Evolutionary conservation across 2,113 vertebrate species (phyloP), one percentile per base, ranked within the genome.

Genomic region (Salvelinus namaycush): DNA sequence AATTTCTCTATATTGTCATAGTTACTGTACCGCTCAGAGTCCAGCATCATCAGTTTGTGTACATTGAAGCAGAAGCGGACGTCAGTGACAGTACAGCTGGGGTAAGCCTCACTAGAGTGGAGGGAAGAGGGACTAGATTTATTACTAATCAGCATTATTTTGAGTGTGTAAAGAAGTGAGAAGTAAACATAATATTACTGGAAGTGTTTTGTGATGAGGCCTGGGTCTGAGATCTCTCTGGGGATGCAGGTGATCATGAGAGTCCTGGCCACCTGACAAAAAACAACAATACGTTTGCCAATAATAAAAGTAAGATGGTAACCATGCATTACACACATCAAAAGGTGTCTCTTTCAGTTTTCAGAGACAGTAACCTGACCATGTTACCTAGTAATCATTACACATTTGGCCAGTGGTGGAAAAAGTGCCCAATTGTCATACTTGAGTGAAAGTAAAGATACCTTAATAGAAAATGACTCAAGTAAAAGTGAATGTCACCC

Each of bases 61-160:
- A 99, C 95, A 0, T 99, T 93, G 0, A 95, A 99, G 89, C 97
- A 97, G 92, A 99, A 97, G 64, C 97, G 96, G 87, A 99, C 96
- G 0, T 94, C 96, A 39, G 95, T 99, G 87, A 99, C 95, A 0
- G 95, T 94, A 66, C 96, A 99, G 84, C 96, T 97, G 73, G 97
- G 97, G 73, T 99, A 99, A 78, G 98, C 97, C 91, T 99, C 98
- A 0, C 98, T 99, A 83, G 0, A 73, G 74, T 64, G 80, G 81
- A 39, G 29, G 26, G 16, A 48, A 12, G 11, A 77, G n/a, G 16
- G 51, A 54, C 16, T 16, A 54, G 51, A 4, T 54, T 18, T 54
- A 54, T 14, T 54, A 54, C 1, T 5, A 54, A 54, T 54, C 51
- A 54, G 39, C 9, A 44, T 3, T 44, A 44, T 18, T 7, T 1